phyloP scores from a whole-genome alignment of 2,113 vertebrate species.

The Pitta sordida region DNA sequence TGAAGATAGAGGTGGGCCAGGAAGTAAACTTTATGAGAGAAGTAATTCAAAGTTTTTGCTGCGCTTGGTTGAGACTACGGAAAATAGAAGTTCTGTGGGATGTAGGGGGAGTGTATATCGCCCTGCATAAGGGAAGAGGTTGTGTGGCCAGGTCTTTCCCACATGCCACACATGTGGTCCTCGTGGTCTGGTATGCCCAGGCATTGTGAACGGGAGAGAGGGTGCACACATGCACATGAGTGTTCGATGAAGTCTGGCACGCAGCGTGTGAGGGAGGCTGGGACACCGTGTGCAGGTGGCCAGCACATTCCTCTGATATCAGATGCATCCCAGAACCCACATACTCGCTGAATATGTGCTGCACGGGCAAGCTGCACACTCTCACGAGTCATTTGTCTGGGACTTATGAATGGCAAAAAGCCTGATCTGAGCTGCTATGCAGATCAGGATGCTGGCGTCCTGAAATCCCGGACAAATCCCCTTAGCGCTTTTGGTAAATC shows the following conservation, averaged over 20 bases:
- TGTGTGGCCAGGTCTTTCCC: neutral
- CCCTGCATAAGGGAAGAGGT: neutral
- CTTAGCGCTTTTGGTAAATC: slow-evolving; percentile 44
- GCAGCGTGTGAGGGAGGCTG: accelerated
- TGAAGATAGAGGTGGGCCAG: neutral
- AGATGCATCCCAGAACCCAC: accelerated
- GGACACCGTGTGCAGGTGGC: neutral
- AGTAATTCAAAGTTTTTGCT: neutral
- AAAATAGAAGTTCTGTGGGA: neutral
- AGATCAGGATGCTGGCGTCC: slow-evolving; percentile 6
- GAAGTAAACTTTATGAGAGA: neutral
- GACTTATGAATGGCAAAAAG: slow-evolving; percentile 38
- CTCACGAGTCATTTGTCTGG: neutral
- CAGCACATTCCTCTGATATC: neutral
- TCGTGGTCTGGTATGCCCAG: accelerated
- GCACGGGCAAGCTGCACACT: neutral
- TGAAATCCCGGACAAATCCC: slow-evolving; percentile 58
- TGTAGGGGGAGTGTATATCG: accelerated
- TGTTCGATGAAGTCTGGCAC: accelerated
- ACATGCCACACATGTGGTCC: neutral
- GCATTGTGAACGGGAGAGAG: accelerated
- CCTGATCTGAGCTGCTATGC: slow-evolving; percentile 30
- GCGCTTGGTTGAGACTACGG: neutral
- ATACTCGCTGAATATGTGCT: accelerated
- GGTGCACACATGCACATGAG: accelerated